Conservation (phyloP, 2,797 vertebrate genomes). For the Menidia menidia region DNA sequence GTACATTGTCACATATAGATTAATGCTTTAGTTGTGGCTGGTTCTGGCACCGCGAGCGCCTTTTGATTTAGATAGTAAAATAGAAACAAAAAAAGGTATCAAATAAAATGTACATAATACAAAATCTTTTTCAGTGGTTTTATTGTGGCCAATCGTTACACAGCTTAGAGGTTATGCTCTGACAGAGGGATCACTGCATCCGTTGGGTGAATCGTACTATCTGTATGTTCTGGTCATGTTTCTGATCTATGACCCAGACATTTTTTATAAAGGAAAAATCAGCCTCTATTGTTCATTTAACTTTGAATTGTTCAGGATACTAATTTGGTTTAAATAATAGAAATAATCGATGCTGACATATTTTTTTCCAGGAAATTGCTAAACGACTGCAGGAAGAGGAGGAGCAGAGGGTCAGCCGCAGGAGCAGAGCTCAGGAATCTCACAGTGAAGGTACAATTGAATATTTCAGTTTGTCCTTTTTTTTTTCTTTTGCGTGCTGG, state of each 20-base stretch:
- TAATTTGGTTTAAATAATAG: background rate
- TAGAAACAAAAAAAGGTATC: too few relatives aligned
- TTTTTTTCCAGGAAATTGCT: conserved; percentile 82
- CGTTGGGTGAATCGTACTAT: background rate
- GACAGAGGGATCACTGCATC: background rate
- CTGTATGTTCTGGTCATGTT: background rate
- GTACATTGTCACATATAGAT: too few relatives aligned
- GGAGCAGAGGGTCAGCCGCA: conserved; percentile 58
- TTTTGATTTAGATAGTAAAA: too few relatives aligned
- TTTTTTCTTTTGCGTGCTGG: background rate
- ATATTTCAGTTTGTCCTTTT: background rate
- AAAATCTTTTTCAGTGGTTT: background rate
- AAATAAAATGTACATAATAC: too few relatives aligned
- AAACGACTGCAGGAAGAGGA: conserved; percentile 84
- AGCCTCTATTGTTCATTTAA: background rate
- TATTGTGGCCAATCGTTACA: background rate
- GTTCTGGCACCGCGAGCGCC: too few relatives aligned
- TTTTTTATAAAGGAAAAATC: background rate
- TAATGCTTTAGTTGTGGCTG: too few relatives aligned
- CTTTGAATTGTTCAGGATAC: background rate
- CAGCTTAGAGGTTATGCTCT: too few relatives aligned
- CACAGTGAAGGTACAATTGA: conserved; percentile 64
- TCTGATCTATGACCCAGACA: background rate
- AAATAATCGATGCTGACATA: background rate
- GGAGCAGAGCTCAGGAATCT: conserved; percentile 54